Evolutionary conservation across 2,797 vertebrate species (phyloP), one percentile per base, ranked within the genome.

Genomic region (Manis crassicaudata): DNA sequence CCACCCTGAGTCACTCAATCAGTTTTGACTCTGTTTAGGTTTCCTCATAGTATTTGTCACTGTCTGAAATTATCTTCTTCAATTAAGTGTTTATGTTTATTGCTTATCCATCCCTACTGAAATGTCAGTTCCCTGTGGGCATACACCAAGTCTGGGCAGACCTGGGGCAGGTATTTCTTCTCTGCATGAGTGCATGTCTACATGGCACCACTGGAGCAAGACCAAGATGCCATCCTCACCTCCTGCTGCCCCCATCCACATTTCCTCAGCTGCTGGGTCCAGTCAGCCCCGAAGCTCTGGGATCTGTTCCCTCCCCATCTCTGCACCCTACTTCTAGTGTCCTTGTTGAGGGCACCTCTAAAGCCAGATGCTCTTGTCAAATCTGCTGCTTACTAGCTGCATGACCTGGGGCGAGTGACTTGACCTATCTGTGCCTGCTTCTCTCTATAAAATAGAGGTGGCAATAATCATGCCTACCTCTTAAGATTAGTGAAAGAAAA

Each of bases 1-100:
- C 9, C 18, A 12, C 25, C 0, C 13, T 6, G 2, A 10, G 8
- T 6, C 73, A 37, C 23, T 65, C 1, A 2, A 23, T 3, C 11
- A 46, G 43, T 46, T 46, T 46, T 46, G 43, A 46, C 25, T 65
- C 32, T 12, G 32, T 2, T 50, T 11, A 50, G 7, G 65, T 85
- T 62, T 58, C 82, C 14, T 75, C 35, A 1, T 18, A 16, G 25
- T 40, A 11, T 20, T 70, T 9, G 1, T 67, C 58, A 70, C 67
- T 29, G 52, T 54, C 73, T 76, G 35, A 11, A 21, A 18, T 3
- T 7, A 32, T 43, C 27, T 2, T 68, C 50, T 14, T 46, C 13
- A 16, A 50, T 52, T 25, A 3, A 4, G 1, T 14, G 63, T 13
- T 43, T 35, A 27, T 12, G 21, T 35, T n/a, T 9, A 35, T 7